Base-by-base conservation (phyloP, 2,888 invertebrate species). In the Parochlus steinenii region DNA sequence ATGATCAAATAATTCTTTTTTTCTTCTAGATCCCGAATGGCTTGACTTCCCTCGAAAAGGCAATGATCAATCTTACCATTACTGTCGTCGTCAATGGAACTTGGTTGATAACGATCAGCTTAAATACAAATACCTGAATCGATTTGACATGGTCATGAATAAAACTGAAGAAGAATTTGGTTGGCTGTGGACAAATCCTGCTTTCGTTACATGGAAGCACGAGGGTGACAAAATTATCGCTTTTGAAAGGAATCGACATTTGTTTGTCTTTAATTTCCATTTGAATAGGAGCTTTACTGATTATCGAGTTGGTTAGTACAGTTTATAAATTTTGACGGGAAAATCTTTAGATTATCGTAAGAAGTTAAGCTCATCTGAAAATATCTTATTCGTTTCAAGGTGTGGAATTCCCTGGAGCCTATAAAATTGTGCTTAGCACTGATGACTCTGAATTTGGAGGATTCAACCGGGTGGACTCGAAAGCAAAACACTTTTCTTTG, bases 1-100 rank as follows among this genome's bases (percentile, higher is more conserved):
- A n/a, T n/a, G n/a, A n/a, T n/a, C n/a, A n/a, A n/a, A n/a, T n/a
- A n/a, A n/a, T n/a, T n/a, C n/a, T n/a, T n/a, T n/a, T n/a, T n/a
- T n/a, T n/a, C n/a, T n/a, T 59, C 93, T 93, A 1, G 93, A 99
- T 65, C 98, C 98, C 0, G 98, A 99, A 56, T 99, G 98, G 98
- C 61, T 99, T 44, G 98, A 99, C 62, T 99, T 99, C 61, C 98
- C 98, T 0, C 71, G 98, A 20, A 69, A 68, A 1, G 98, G 98
- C 19, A 99, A 99, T 63, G 78, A 86, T 52, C 82, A 86, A 41
- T 95, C 93, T 29, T 99, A 83, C 60, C 95, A 98, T 60, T 98
- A 99, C 64, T 90, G 90, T 17, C 70, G 98, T 11, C 69, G 98
- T 6, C 95, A 98, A 60, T 99, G 83, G 80, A 72, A 89, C 62